Evolutionary conservation across 2,113 vertebrate genomes (phyloP).

Genomic region (Propithecus coquereli): DNA sequence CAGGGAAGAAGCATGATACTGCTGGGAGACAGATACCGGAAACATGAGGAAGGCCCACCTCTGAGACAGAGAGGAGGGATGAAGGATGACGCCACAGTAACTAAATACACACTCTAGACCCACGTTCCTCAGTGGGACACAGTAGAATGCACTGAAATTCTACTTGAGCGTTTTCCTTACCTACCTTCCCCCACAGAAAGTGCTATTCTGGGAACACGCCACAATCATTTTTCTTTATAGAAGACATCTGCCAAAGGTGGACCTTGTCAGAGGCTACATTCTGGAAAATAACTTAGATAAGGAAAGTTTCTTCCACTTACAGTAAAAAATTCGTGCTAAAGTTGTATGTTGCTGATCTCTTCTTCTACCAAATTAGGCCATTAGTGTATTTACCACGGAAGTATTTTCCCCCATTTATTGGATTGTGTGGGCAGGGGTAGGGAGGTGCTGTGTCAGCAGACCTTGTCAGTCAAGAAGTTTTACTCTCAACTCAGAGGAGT

Average conservation of each 20-base stretch:
- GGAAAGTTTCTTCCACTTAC: neutral
- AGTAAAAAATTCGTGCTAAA: neutral
- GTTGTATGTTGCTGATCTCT: neutral
- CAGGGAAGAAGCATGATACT: rapidly evolving
- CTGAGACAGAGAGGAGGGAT: too few species aligned
- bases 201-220: rapidly evolving
- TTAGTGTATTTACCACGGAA: neutral
- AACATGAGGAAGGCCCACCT: rapidly evolving
- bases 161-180: too few species aligned
- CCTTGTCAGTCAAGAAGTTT: neutral
- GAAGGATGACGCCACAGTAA: neutral
- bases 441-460: neutral
- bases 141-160: neutral
- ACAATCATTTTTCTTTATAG: neutral
- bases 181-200: neutral
- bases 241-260: neutral
- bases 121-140: neutral
- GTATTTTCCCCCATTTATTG: neutral
- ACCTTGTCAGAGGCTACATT: neutral
- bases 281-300: neutral
- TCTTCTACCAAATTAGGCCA: neutral
- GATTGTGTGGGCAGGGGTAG: neutral
- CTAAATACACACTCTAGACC: neutral
- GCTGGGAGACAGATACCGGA: rapidly evolving
- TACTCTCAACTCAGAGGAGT: neutral